Percentiles rank a stretch among this genome's conserved stretches.
phyloP scores from a whole-genome alignment of 2,797 vertebrate genomes.

The Perodicticus potto region DNA sequence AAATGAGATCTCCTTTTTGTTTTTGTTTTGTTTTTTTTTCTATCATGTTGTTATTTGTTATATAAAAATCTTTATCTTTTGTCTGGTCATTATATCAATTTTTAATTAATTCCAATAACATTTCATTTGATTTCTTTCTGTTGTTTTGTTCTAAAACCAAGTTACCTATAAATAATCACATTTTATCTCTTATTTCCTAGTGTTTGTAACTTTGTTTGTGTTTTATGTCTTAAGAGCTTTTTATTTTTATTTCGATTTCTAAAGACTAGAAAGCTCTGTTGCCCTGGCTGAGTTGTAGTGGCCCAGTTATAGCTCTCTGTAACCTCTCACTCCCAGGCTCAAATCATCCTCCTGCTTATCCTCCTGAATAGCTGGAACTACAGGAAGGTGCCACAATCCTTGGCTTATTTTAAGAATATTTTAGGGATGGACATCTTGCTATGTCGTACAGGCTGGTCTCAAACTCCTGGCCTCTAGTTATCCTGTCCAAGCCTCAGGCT shows the following conservation, averaged over 20 bases:
- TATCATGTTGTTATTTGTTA: background rate
- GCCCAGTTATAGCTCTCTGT: background rate
- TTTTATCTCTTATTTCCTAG: conserved; percentile 13
- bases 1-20: background rate
- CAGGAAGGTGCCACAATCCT: background rate
- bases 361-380: background rate
- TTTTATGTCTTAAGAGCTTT: conserved; percentile 42
- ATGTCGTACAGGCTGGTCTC: background rate
- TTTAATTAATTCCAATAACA: conserved; percentile 46
- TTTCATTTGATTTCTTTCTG: conserved; percentile 51
- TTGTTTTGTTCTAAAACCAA: conserved; percentile 56
- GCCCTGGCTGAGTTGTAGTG: background rate
- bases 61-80: conserved; percentile 36
- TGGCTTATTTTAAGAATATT: background rate
- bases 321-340: background rate
- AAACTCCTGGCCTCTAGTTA: background rate
- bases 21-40: conserved; percentile 52
- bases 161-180: conserved; percentile 36
- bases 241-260: background rate
- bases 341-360: background rate
- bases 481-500: background rate
- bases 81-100: background rate
- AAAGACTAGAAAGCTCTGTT: background rate
- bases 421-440: background rate
- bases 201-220: background rate